These are phyloP conservation scores for Felis catus DNA, from an alignment of 2,113 vertebrate genomes.

Conservation along the genomic window DNA sequence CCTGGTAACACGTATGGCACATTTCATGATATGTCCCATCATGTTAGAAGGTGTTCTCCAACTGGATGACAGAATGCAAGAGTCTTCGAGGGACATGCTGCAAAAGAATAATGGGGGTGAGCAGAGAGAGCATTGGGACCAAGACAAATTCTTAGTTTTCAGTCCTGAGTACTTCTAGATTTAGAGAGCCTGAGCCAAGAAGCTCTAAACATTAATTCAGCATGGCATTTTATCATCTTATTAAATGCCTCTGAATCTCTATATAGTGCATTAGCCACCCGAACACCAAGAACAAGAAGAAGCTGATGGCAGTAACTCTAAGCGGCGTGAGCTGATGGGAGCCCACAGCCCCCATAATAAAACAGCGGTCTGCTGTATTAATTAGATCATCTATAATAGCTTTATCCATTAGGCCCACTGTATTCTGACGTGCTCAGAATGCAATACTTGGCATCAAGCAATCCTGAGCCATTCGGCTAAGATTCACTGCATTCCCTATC, in stretches of 20 bases:
- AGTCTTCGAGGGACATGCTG: rapidly evolving
- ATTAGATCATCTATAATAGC: constrained; percentile 52
- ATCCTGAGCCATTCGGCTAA: background rate
- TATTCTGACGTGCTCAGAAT: background rate
- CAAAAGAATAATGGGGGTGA: background rate
- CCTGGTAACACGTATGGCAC: rapidly evolving
- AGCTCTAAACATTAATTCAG: constrained; percentile 60
- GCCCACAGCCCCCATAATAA: constrained; percentile 57
- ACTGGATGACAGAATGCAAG: background rate
- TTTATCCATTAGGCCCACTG: background rate
- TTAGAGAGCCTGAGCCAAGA: constrained; percentile 41
- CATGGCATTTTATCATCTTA: constrained; percentile 45
- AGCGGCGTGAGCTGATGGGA: background rate
- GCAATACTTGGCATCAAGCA: rapidly evolving
- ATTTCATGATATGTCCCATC: background rate
- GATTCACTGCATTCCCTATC: background rate
- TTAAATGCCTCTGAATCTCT: constrained; percentile 68
- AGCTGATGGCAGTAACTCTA: constrained; percentile 57
- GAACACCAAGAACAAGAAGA: constrained; percentile 42
- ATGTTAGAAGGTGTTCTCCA: background rate
- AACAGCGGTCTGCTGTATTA: constrained; percentile 67
- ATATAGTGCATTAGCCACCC: constrained; percentile 57
- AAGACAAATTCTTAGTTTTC: background rate
- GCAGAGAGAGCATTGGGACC: background rate
- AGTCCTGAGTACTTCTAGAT: background rate